Percentiles rank a stretch among this genome's conserved stretches.
These are phyloP conservation scores for Scopus umbretta DNA, from an alignment of 2,113 vertebrate genomes.

Conservation along the genomic window DNA sequence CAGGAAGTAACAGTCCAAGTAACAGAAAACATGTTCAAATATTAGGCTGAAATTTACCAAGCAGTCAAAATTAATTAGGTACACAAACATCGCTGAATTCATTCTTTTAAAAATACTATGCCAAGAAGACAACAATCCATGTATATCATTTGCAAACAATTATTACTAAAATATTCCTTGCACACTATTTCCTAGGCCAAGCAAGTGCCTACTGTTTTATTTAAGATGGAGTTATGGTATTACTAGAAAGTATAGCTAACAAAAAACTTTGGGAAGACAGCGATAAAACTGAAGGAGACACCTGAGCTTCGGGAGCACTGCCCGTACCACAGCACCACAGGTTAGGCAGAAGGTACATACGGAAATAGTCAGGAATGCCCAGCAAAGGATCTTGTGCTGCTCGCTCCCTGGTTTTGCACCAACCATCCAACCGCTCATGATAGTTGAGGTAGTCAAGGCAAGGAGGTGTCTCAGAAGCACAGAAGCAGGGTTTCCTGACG, in stretches of 20 bases:
- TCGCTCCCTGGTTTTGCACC: neutral
- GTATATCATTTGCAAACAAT: neutral
- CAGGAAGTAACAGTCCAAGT: neutral
- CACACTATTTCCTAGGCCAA: neutral
- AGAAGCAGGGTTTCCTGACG: neutral
- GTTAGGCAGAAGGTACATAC: neutral
- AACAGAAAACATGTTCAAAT: neutral
- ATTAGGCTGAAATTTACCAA: neutral
- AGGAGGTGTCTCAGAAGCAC: neutral
- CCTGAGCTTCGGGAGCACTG: neutral
- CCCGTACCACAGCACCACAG: neutral
- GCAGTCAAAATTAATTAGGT: neutral
- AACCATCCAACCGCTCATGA: neutral
- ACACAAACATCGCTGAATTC: neutral
- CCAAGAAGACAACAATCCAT: neutral
- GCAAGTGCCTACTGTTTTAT: neutral
- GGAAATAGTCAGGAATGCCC: neutral
- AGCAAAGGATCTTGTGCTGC: neutral
- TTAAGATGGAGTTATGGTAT: neutral
- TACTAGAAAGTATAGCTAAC: neutral
- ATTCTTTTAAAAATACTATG: neutral
- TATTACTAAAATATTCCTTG: neutral
- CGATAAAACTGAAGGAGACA: neutral
- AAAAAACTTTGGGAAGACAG: neutral
- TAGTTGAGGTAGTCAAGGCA: rapidly evolving